Base-by-base conservation (phyloP, 2,113 vertebrate genomes). In the Gasterosteus nipponicus region DNA sequence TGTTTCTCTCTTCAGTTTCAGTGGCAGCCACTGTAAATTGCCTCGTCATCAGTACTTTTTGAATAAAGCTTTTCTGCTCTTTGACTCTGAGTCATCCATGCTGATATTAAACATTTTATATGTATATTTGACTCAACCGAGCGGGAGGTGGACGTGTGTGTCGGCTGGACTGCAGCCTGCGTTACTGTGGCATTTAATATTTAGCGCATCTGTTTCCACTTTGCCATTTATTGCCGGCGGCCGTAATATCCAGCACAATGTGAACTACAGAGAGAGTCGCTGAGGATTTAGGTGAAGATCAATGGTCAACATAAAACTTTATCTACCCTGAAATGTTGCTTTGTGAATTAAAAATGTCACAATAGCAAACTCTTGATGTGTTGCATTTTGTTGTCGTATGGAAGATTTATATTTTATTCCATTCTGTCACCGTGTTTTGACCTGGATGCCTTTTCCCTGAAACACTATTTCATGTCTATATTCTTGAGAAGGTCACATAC, bases 121-220 rank as follows among this genome's bases (percentile, higher is more conserved):
- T 10, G 2, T 19, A 9, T 63, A 18, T 47, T 46, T 29, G 10
- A 65, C 29, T 38, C 2, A 26, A 11, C 46, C 9, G 19, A 6
- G 10, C 46, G 42, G 10, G 3, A 59, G 41, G 10, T 58, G 54
- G 14, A 41, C 6, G 44, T 68, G 29, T 14, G n/a, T 5, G 29
- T 1, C 22, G 26, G 46, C 38, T 47, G 54, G 19, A 14, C 31
- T 38, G n/a, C 38, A 66, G 15, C 26, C 35, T 60, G 57, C 77
- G 33, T 60, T 69, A 62, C 26, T 47, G 39, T 56, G 60, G 47
- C 51, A 39, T 81, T 86, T 60, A 57, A 75, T 75, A 69, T 83
- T 83, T 83, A 85, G 82, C 85, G 70, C 67, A 63, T 83, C 56
- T 58, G 31, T 77, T 49, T 80, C 57, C 57, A 42, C 46, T 77